Percentiles rank a stretch among this genome's conserved stretches.
Conservation (phyloP, 2,797 vertebrate genomes). For the Paratrypauchen microcephalus region DNA sequence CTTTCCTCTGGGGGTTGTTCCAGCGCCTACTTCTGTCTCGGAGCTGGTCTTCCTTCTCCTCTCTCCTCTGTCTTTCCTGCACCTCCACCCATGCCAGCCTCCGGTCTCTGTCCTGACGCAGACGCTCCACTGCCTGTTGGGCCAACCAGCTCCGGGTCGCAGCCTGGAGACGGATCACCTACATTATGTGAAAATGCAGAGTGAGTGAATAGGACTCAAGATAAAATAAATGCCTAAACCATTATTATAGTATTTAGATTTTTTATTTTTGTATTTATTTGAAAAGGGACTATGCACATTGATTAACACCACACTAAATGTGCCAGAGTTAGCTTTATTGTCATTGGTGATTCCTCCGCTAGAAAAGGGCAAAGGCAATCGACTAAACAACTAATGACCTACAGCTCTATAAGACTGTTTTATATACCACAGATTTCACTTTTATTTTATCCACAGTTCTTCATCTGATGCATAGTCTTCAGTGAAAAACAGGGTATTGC, state of each 20-base stretch:
- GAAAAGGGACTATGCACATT: not conserved
- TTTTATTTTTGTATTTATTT: not conserved
- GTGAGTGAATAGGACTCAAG: not conserved
- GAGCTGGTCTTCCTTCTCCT: slow-evolving; percentile 80
- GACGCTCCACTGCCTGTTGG: slow-evolving; percentile 59
- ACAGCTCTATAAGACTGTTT: too few relatives aligned
- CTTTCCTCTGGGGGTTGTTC: slow-evolving; percentile 82
- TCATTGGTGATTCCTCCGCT: not conserved
- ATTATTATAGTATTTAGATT: not conserved
- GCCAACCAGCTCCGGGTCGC: slow-evolving; percentile 83
- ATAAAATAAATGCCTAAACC: not conserved
- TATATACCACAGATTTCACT: too few relatives aligned
- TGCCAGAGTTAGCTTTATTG: not conserved
- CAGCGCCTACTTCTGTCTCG: slow-evolving; percentile 74
- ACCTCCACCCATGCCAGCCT: slow-evolving; percentile 76
- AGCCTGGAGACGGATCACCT: slow-evolving; percentile 87
- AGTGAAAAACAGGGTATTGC: too few relatives aligned
- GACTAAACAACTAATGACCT: too few relatives aligned
- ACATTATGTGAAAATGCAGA: accelerated
- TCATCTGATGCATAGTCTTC: too few relatives aligned
- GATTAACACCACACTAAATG: not conserved
- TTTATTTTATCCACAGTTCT: too few relatives aligned
- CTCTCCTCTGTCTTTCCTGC: slow-evolving; percentile 69
- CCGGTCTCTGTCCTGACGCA: slow-evolving; percentile 69
- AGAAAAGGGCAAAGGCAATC: not conserved